A percentile compares a stretch with the other conserved stretches of the same genome.
Evolutionary conservation across 35 echinoderm and acorn worm species (phyloP).

Genomic region (Holothuria glaberrima): DNA sequence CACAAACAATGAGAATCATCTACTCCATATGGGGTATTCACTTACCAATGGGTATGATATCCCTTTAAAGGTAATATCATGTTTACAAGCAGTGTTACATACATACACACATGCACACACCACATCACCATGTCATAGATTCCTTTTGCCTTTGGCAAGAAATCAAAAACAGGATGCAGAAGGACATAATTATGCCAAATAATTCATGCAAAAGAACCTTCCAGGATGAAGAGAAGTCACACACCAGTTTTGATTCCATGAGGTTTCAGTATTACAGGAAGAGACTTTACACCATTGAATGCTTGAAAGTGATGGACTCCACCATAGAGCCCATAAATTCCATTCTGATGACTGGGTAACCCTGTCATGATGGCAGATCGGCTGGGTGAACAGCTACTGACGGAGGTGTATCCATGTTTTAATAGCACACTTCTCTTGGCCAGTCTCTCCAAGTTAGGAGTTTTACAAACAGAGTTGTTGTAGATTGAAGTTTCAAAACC

Average conservation of each 20-base stretch:
- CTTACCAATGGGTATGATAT: too few species aligned
- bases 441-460: slow-evolving; percentile 80
- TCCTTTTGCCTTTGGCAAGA: too few species aligned
- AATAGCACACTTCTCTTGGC: slow-evolving; percentile 70
- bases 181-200: too few species aligned
- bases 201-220: too few species aligned
- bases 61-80: too few species aligned
- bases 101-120: too few species aligned
- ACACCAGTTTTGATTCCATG: slow-evolving; percentile 78
- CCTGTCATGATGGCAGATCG: slow-evolving; percentile 92
- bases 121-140: too few species aligned
- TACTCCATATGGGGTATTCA: too few species aligned
- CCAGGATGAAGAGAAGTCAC: background rate
- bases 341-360: slow-evolving; percentile 92
- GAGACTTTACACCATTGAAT: slow-evolving; percentile 72
- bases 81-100: too few species aligned
- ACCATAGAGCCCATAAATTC: slow-evolving; percentile 85
- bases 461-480: slow-evolving; percentile 90
- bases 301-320: slow-evolving; percentile 73
- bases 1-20: too few species aligned
- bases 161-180: too few species aligned
- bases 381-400: slow-evolving; percentile 96
- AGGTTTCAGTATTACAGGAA: slow-evolving; percentile 61
- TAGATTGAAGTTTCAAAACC: slow-evolving; percentile 87
- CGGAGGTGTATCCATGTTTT: slow-evolving; percentile 84